Base-by-base conservation (phyloP, 2,113 vertebrate genomes). In the Sakesphorus luctuosus region DNA sequence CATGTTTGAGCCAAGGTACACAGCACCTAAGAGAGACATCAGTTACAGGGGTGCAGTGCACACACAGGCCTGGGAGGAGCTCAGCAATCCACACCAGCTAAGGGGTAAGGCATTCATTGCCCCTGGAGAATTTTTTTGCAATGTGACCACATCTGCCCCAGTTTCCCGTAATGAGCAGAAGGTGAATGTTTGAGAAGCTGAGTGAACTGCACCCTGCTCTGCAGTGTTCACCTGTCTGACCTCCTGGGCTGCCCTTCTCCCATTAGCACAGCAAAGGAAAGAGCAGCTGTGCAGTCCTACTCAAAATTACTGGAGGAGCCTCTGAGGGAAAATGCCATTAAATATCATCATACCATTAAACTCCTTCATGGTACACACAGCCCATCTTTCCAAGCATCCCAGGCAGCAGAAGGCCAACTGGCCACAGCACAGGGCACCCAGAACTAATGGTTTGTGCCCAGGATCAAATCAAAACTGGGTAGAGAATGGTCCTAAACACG, bases 1-100 rank as follows among this genome's bases (percentile, higher is more conserved):
- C 99, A 99, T 0, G 87, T 95, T 25, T 98, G 97, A 67, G 98
- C 98, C 90, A 99, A 94, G 12, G 98, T 98, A 29, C 98, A 98
- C 67, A 99, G 97, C 94, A 99, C 98, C 99, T 99, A 84, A n/a
- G 76, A 84, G 77, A 98, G 81, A 96, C 44, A 16, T 3, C 56
- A 49, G 13, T 46, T 24, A 73, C 24, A 10, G 29, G 23, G n/a
- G n/a, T 47, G 3, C 1, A 26, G 28, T 5, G 47, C 56, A 18
- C 11, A 11, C 4, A 8, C 2, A 3, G 76, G 20, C 7, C 50
- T 38, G 73, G 28, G 36, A 38, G 14, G 28, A 62, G 59, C 68
- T 61, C 58, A 31, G 72, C 19, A n/a, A 11, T 8, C 21, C 16
- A 26, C 26, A 16, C 17, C 61, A 36, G 20, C 14, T 4, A 6